Evolutionary conservation across 2,888 invertebrate genomes (phyloP).

Genomic region (Mythimna ferrago): DNA sequence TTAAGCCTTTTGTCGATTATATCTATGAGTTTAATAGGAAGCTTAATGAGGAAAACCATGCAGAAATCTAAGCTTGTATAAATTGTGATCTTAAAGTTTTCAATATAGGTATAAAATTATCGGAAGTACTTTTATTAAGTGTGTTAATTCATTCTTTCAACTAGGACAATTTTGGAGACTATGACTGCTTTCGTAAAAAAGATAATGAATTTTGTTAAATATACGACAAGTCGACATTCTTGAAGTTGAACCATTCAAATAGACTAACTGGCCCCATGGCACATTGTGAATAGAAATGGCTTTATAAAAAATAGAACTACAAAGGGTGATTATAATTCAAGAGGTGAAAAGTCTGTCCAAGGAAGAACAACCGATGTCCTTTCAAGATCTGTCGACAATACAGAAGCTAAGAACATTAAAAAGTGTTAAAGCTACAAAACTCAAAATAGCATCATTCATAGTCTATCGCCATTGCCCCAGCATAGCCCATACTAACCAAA

Average conservation of each 20-base stretch:
- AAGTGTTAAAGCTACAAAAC: not conserved
- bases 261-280: not conserved
- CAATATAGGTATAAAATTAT: constrained; percentile 37
- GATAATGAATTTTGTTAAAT: not conserved
- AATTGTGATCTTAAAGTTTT: constrained; percentile 49
- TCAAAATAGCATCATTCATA: constrained; percentile 24
- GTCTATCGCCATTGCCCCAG: constrained; percentile 21
- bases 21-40: constrained; percentile 43
- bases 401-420: not conserved
- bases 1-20: constrained; percentile 57
- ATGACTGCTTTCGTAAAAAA: not conserved
- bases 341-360: not conserved
- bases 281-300: not conserved
- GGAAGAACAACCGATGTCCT: not conserved
- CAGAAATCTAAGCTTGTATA: constrained; percentile 49
- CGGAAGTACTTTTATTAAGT: constrained; percentile 23
- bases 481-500: constrained; percentile 47
- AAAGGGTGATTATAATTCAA: constrained; percentile 3
- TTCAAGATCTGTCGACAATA: not conserved
- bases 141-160: constrained; percentile 20
- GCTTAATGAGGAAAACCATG: constrained; percentile 50
- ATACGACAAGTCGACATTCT: not conserved
- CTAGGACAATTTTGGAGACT: constrained; percentile 30
- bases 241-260: not conserved
- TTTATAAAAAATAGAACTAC: not conserved